Percentiles rank a stretch among this genome's conserved stretches.
phyloP scores from a whole-genome alignment of 1,140 invertebrate genomes.

The Apis laboriosa region DNA sequence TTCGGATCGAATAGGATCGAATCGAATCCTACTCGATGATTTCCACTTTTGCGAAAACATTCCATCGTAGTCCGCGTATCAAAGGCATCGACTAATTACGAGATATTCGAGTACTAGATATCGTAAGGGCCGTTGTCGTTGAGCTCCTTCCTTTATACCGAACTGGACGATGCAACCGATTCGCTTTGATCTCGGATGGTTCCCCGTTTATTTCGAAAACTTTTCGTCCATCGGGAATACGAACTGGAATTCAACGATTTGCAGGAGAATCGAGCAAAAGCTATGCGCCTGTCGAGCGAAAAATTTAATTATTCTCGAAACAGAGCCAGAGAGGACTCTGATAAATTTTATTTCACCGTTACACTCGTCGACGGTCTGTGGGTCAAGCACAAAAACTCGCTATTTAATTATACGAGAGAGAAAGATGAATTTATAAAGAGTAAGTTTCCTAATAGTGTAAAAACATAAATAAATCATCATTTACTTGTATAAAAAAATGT shows the following conservation, averaged over 20 bases:
- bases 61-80: background rate
- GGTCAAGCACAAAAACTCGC: background rate
- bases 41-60: slow-evolving; percentile 5
- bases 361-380: background rate
- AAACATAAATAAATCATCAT: too few relatives aligned
- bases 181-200: slow-evolving; percentile 2
- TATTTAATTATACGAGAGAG: background rate
- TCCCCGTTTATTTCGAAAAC: background rate
- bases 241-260: background rate
- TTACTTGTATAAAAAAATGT: too few relatives aligned
- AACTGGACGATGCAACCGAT: background rate
- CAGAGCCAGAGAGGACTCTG: background rate
- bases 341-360: slow-evolving; percentile 7
- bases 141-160: background rate
- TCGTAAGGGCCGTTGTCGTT: background rate
- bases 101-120: slow-evolving; percentile 16
- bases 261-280: background rate
- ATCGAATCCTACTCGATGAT: background rate
- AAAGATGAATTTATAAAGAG: background rate
- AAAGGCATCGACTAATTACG: slow-evolving; percentile 23
- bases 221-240: background rate
- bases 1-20: background rate
- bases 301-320: background rate
- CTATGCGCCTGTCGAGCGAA: background rate
- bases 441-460: too few relatives aligned